phyloP scores from a whole-genome alignment of 2,113 vertebrate genomes.

The Sinocyclocheilus rhinocerous region DNA sequence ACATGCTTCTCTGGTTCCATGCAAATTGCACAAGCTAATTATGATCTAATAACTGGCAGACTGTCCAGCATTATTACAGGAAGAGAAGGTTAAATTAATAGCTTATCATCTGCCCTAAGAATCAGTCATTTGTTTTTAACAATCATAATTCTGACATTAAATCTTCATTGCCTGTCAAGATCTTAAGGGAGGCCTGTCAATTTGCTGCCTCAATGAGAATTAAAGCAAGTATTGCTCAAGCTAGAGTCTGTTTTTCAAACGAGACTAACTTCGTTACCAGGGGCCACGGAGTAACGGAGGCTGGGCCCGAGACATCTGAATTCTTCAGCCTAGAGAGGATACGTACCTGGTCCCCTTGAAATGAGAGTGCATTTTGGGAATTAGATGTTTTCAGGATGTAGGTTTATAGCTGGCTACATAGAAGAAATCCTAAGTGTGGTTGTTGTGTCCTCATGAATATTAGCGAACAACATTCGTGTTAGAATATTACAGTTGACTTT shows the following conservation, averaged over 20 bases:
- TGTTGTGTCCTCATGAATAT: not conserved
- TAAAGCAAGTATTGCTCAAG: slow-evolving; percentile 73
- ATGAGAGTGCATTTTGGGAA: slow-evolving; percentile 32
- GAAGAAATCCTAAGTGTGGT: not conserved
- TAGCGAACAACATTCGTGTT: not conserved
- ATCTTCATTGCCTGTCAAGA: slow-evolving; percentile 91
- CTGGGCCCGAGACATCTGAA: slow-evolving; percentile 58
- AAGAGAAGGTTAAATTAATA: slow-evolving; percentile 99
- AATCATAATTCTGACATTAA: slow-evolving; percentile 90
- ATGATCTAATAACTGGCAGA: slow-evolving; percentile 98
- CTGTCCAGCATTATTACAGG: slow-evolving; percentile 99
- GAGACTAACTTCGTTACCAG: slow-evolving; percentile 71
- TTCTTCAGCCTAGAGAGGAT: slow-evolving; percentile 62
- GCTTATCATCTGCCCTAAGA: slow-evolving; percentile 94
- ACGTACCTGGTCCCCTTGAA: slow-evolving; percentile 51
- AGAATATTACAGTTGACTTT: not conserved
- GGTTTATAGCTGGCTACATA: slow-evolving; percentile 15
- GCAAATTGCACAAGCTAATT: slow-evolving; percentile 91
- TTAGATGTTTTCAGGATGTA: not conserved
- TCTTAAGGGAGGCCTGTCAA: slow-evolving; percentile 82
- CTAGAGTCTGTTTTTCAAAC: slow-evolving; percentile 69
- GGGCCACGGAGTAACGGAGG: slow-evolving; percentile 58
- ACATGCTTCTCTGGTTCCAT: slow-evolving; percentile 86
- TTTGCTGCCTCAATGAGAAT: slow-evolving; percentile 78
- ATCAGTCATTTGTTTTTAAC: slow-evolving; percentile 95